A percentile compares a stretch with the other conserved stretches of the same genome.
phyloP scores from a whole-genome alignment of 2,797 vertebrate species.

The Eulemur albifrons region DNA sequence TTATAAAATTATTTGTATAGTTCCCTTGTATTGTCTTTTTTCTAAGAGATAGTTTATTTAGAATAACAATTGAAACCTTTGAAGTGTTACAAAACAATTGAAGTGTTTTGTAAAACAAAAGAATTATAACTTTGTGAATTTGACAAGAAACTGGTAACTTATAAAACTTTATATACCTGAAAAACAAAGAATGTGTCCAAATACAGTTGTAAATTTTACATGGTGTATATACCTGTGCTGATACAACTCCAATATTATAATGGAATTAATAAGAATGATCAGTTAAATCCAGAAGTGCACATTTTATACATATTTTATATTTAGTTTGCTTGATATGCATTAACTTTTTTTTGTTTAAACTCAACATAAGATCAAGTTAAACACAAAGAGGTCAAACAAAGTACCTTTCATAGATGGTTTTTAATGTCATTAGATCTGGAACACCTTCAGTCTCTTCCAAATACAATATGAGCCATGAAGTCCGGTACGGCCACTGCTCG shows the following conservation, averaged over 20 bases:
- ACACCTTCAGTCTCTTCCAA: conserved; percentile 95
- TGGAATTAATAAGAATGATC: neutral
- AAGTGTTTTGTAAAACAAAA: neutral
- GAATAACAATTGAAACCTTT: neutral
- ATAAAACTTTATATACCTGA: neutral
- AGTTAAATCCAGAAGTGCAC: neutral
- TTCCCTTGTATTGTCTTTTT: neutral
- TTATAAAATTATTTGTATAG: neutral
- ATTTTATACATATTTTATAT: conserved; percentile 20
- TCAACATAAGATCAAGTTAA: neutral
- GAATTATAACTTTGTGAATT: neutral
- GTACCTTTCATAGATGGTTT: conserved; percentile 96
- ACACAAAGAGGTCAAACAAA: neutral
- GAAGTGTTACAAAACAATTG: neutral
- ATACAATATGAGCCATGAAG: conserved; percentile 96
- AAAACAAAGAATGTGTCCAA: neutral
- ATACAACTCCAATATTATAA: neutral
- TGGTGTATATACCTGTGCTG: neutral
- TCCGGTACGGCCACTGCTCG: conserved; percentile 98
- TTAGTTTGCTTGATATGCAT: neutral
- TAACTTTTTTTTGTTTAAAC: neutral
- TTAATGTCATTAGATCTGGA: conserved; percentile 92
- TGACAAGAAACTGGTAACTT: neutral
- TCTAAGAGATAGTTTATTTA: neutral
- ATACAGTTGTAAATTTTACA: neutral